Conservation (phyloP, 2,113 vertebrate species). For the Aix galericulata region DNA sequence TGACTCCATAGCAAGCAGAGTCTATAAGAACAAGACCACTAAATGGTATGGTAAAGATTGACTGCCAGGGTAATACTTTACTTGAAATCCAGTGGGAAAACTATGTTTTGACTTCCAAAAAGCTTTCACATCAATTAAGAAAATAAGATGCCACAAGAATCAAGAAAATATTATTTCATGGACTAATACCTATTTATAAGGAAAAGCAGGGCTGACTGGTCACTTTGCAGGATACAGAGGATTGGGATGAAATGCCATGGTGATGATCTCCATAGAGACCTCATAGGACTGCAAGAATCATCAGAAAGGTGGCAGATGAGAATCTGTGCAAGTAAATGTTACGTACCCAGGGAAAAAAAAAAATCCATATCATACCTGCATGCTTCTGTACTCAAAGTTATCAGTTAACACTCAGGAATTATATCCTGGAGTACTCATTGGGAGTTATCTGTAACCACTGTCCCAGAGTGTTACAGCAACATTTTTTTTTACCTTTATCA, state of each 20-base stretch:
- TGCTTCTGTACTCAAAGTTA: not conserved
- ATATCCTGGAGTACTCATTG: no score
- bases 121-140: not conserved
- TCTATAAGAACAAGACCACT: not conserved
- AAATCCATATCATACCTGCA: not conserved
- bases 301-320: not conserved
- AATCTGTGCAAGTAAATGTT: not conserved
- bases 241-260: not conserved
- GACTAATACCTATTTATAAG: not conserved
- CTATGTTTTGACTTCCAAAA: not conserved
- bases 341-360: not conserved
- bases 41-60: not conserved
- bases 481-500: not conserved
- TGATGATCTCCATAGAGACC: not conserved
- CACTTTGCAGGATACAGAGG: not conserved
- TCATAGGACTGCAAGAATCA: not conserved
- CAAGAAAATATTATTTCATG: not conserved
- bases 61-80: not conserved
- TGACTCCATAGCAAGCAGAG: not conserved
- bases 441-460: not conserved
- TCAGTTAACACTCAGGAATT: not conserved
- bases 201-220: not conserved
- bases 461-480: not conserved
- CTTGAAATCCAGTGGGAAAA: not conserved
- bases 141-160: accelerated